phyloP scores from a whole-genome alignment of 2,797 vertebrate species.

The Xenentodon cancila region DNA sequence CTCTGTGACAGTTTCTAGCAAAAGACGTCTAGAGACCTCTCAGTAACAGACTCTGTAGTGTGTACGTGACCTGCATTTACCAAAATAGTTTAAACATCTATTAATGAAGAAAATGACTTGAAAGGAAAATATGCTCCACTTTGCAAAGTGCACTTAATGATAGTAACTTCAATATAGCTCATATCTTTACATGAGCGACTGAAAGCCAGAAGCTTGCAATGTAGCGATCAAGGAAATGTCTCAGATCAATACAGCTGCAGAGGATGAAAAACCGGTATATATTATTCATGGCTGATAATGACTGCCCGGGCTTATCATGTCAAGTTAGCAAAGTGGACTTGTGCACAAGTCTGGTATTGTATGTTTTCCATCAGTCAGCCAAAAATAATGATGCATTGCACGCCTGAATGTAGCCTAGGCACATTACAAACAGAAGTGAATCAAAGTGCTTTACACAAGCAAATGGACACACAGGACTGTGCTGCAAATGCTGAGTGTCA shows the following conservation, averaged over 20 bases:
- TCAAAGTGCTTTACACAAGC: too few relatives aligned
- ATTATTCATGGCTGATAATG: slow-evolving; percentile 49
- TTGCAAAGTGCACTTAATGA: slow-evolving; percentile 16
- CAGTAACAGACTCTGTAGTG: slow-evolving; percentile 32
- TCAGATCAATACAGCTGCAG: slow-evolving; percentile 38
- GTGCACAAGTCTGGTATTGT: slow-evolving; percentile 3
- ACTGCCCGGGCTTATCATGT: slow-evolving; percentile 31
- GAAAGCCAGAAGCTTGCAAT: slow-evolving; percentile 31
- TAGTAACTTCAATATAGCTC: slow-evolving; percentile 2
- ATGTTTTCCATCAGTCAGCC: slow-evolving; percentile 31
- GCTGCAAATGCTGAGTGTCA: not conserved
- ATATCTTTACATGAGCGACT: slow-evolving; percentile 31
- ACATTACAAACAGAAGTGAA: too few relatives aligned
- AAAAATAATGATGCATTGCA: slow-evolving; percentile 29
- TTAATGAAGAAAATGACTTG: slow-evolving; percentile 27
- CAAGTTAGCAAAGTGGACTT: slow-evolving; percentile 36
- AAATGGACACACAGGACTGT: too few relatives aligned
- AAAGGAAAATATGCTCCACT: slow-evolving; percentile 11
- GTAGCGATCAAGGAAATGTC: slow-evolving; percentile 43
- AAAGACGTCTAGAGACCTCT: slow-evolving; percentile 56
- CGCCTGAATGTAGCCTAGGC: too few relatives aligned
- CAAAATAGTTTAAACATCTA: slow-evolving; percentile 13
- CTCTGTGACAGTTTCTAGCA: slow-evolving; percentile 47
- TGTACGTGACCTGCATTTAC: slow-evolving; percentile 18
- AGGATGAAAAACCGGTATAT: slow-evolving; percentile 35